These are phyloP conservation scores for Limosa lapponica DNA, from an alignment of 2,797 vertebrate species.

Conservation along the genomic window DNA sequence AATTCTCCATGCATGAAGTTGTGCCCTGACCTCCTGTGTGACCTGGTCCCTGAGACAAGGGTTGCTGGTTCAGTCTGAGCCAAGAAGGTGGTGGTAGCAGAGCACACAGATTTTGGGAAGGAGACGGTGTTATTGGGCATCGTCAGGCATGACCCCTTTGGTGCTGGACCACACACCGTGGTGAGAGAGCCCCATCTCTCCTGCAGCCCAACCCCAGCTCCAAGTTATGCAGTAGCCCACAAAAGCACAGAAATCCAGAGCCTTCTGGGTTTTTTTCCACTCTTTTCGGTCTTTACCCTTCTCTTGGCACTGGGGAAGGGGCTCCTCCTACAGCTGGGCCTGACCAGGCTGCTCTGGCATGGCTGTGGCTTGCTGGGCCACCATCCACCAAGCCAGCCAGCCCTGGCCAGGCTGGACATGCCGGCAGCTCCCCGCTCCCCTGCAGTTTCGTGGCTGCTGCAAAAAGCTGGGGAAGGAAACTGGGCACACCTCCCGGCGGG, in stretches of 20 bases:
- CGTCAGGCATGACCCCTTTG: background rate
- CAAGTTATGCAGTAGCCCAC: rapidly evolving
- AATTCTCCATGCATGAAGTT: background rate
- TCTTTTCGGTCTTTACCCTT: background rate
- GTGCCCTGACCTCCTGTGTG: rapidly evolving
- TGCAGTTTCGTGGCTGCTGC: background rate
- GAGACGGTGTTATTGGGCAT: background rate
- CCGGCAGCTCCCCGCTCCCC: background rate
- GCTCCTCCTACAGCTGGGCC: background rate
- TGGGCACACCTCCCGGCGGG: rapidly evolving
- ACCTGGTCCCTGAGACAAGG: background rate
- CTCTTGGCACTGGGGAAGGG: background rate
- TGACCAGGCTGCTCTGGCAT: rapidly evolving
- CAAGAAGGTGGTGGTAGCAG: background rate
- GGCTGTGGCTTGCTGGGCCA: background rate
- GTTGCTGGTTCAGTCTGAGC: rapidly evolving
- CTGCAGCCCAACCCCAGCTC: background rate
- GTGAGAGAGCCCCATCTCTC: background rate
- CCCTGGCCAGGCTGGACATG: rapidly evolving
- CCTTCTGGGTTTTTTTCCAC: background rate
- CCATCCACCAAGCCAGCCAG: background rate
- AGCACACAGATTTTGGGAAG: rapidly evolving
- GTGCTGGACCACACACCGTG: rapidly evolving
- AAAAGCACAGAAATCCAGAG: background rate
- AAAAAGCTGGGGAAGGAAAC: background rate